phyloP scores from a whole-genome alignment of 2,797 vertebrate species.

The Podargus strigoides region DNA sequence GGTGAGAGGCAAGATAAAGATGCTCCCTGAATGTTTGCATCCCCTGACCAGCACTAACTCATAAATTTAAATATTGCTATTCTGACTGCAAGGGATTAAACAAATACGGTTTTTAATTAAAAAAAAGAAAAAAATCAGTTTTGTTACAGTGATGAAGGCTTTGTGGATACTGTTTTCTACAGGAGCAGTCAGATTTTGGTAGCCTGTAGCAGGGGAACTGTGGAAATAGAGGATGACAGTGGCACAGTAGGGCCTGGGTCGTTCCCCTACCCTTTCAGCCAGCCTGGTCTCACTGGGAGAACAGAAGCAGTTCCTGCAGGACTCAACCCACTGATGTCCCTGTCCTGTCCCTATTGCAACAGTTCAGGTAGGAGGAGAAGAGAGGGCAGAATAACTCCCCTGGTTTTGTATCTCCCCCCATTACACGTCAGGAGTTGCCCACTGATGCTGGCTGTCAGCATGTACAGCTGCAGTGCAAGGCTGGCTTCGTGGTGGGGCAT shows the following conservation, averaged over 20 bases:
- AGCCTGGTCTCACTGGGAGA: neutral
- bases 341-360: neutral
- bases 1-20: neutral
- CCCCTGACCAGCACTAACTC: neutral
- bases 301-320: neutral
- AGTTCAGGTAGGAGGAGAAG: neutral
- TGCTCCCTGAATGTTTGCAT: neutral
- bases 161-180: neutral
- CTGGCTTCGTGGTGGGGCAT: neutral
- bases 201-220: neutral
- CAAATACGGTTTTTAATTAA: neutral
- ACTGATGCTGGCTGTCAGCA: accelerated
- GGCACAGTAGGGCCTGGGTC: neutral
- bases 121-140: neutral
- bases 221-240: neutral
- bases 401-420: neutral
- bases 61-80: neutral
- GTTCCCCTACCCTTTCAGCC: neutral
- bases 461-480: neutral
- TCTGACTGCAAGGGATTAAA: neutral
- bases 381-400: neutral
- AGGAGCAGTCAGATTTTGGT: neutral
- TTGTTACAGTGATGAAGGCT: neutral
- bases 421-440: neutral
- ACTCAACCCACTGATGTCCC: neutral